phyloP scores from a whole-genome alignment of 2,113 vertebrate species.

The Pristiophorus japonicus region DNA sequence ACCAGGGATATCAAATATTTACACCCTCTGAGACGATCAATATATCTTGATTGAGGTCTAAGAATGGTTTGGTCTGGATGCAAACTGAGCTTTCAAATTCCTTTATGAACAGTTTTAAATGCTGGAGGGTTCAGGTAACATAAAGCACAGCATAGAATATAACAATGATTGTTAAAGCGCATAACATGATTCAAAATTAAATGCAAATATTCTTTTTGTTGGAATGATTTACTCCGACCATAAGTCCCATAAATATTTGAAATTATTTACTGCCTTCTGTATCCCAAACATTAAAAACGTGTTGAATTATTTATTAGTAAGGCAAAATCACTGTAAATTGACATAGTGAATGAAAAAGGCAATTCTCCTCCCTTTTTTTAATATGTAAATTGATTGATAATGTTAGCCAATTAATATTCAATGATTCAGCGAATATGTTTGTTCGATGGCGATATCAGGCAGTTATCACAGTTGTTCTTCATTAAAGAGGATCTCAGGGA shows the following conservation, averaged over 20 bases:
- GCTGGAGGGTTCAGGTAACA: neutral
- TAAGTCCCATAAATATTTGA: neutral
- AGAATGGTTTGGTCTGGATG: neutral
- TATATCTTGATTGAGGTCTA: neutral
- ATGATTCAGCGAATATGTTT: neutral
- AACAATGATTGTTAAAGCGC: neutral
- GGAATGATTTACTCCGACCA: neutral
- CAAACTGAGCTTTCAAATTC: neutral
- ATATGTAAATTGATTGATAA: neutral
- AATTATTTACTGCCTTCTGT: neutral
- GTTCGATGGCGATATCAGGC: neutral
- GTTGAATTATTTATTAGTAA: neutral
- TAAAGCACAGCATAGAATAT: neutral
- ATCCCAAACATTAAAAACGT: neutral
- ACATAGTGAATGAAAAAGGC: neutral
- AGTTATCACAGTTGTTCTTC: neutral
- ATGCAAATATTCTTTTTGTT: neutral
- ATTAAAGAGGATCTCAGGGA: neutral
- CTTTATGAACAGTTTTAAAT: neutral
- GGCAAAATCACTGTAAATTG: neutral
- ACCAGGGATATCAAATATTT: neutral
- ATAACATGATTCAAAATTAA: neutral
- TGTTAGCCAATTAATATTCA: neutral
- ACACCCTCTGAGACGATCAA: neutral
- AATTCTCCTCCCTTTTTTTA: neutral